Evolutionary conservation across 2,113 vertebrate genomes (phyloP), one percentile per base, ranked within the genome.

Genomic region (Fregetta grallaria): DNA sequence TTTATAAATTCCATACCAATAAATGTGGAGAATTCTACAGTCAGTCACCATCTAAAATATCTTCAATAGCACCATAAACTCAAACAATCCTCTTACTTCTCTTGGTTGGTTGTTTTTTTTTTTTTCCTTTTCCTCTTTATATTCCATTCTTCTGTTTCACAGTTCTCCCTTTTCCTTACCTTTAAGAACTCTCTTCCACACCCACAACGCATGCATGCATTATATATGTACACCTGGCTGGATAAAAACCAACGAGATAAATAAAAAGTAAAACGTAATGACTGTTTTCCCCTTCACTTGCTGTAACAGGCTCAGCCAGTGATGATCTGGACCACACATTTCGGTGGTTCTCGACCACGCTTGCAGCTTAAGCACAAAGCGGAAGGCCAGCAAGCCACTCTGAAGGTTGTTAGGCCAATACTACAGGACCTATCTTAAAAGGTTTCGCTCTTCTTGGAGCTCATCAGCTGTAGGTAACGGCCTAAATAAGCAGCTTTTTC

Each of bases 351-450:
- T 7, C 5, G 12, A 30, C 20, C 79, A 12, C 13, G 1, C 44
- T 11, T 15, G 21, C 3, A 58, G 19, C 65, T 29, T 7, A 17
- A 27, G 72, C 30, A 3, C 34, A 25, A 7, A 13, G 29, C 5
- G 1, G 19, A 50, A 25, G 2, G 6, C 8, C 6, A 47, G 22
- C 17, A 9, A 70, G 75, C 29, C 45, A 4, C n/a, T 5, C 45
- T 8, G 34, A 8, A 22, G 27, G 15, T 29, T 9, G 10, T 38
- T 9, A 85, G 96, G 97, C 97, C 97, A 97, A 97, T 96, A 97
- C 97, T 97, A 97, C 97, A 97, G 97, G 97, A 97, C 97, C 97
- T 75, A 42, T 61, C 81, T 97, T 97, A 97, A 84, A 36, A 97
- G 97, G 29, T 67, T 95, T 88, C 8, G 23, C 70, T 67, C 40